Evolutionary conservation across 1,140 invertebrate genomes (phyloP), one percentile per base, ranked within the genome.

Genomic region (Drosophila bocqueti): DNA sequence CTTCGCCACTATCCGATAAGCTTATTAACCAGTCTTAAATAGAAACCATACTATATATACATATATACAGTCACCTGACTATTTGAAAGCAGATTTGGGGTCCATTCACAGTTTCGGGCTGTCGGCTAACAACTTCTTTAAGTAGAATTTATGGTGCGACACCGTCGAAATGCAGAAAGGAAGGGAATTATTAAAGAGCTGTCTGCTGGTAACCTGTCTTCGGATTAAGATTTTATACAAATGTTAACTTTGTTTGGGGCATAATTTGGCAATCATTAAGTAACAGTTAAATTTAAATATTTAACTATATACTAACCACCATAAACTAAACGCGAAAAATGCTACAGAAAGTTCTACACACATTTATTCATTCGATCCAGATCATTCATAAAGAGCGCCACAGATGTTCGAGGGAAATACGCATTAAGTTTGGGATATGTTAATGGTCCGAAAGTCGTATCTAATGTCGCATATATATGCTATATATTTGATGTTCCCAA

Each of bases 201-300:
- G 34, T 36, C 34, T 36, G 34, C 34, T 79, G 34, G 65, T 46
- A 84, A 87, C 84, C 85, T 65, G 85, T 87, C 80, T 63, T 46
- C 54, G 85, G 81, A 84, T 87, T 90, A 87, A 84, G 85, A 84
- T 84, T 89, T 87, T 84, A 84, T 75, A 90, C 73, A 68, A 81
- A 47, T 52, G 58, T 65, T 57, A 76, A 81, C 76, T 81, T 57
- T 68, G 47, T 49, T 31, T 77, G 16, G 43, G n/a, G 34, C 76
- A 87, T 90, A 81, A 84, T 90, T 84, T 84, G 85, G 54, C 68
- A 81, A 71, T 76, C 87, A 87, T 87, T 87, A 83, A 87, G 77
- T 79, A 81, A 87, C 77, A 71, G 87, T 90, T 87, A 81, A 90
- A 78, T 90, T 89, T 90, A 78, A 76, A 75, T 78, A 84, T 71